Evolutionary conservation across 1,140 invertebrate genomes (phyloP), one percentile per base, ranked within the genome.

Genomic region (Trichonephila inaurata): DNA sequence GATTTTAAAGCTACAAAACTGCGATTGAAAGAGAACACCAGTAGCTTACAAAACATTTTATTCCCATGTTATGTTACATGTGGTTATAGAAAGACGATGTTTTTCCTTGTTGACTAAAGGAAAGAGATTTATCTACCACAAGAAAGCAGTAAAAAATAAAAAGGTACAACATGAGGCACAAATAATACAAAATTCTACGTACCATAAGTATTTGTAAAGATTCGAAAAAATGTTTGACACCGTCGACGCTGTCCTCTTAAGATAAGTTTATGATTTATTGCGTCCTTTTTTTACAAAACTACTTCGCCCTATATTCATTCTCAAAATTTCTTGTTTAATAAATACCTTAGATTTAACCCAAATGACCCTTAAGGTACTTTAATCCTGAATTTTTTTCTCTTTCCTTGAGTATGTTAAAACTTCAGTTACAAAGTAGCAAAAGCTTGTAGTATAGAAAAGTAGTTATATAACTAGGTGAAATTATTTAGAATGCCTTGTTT

Each of bases 231-330:
- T 72, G 14, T 77, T 72, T 33, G 18, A 16, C 18, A 44, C 8
- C 19, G 7, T 66, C n/a, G 6, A 21, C 44, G 28, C 88, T 72
- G 64, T 33, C 51, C 24, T 19, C 44, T 89, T 77, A 24, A 69
- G 88, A 72, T 72, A 89, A 89, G 40, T 24, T 51, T 10, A n/a
- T 88, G 86, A 88, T 88, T 88, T 88, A 88, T 88, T n/a, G 18
- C 5, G 82, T 2, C 21, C 28, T 40, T 4, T 40, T 58, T 60
- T 44, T 60, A 44, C 51, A 28, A 24, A 5, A 16, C 14, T 12
- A 58, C 16, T 51, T 21, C 21, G 14, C n/a, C n/a, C 82, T 60
- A 16, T 58, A 60, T 85, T 7, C 21, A 60, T 85, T 85, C 51
- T 85, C 4, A n/a, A 60, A 5, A 10, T 85, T n/a, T 21, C 7